phyloP scores from a whole-genome alignment of 2,888 invertebrate genomes.

The Malacosoma neustria region DNA sequence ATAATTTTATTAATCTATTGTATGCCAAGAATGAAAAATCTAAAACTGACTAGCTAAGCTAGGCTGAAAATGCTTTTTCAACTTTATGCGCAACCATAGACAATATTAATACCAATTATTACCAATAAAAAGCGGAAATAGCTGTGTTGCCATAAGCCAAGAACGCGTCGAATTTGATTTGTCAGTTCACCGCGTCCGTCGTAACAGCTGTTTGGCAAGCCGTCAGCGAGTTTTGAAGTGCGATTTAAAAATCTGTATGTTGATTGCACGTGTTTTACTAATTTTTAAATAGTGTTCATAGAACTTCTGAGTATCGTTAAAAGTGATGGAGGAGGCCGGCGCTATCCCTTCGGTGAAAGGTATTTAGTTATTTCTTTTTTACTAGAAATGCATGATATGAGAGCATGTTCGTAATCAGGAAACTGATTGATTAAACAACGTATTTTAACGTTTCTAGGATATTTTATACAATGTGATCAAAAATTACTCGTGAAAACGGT shows the following conservation, averaged over 20 bases:
- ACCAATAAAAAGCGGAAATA: slow-evolving; percentile 20
- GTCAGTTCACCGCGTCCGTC: slow-evolving; percentile 63
- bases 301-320: slow-evolving; percentile 15
- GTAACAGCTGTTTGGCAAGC: slow-evolving; percentile 61
- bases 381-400: neutral
- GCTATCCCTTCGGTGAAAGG: slow-evolving; percentile 32
- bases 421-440: too few relatives aligned
- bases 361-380: slow-evolving; percentile 12
- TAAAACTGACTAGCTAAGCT: too few relatives aligned
- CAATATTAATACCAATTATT: too few relatives aligned
- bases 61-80: too few relatives aligned
- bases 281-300: slow-evolving; percentile 14
- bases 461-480: too few relatives aligned
- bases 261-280: slow-evolving; percentile 45
- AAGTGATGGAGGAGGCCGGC: slow-evolving; percentile 49
- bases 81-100: too few relatives aligned
- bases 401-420: neutral
- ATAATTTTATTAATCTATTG: too few relatives aligned
- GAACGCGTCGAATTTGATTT: slow-evolving; percentile 45
- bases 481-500: too few relatives aligned
- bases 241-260: slow-evolving; percentile 35
- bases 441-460: too few relatives aligned
- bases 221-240: too few relatives aligned
- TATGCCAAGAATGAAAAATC: too few relatives aligned
- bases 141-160: slow-evolving; percentile 30